phyloP scores from a whole-genome alignment of 2,113 vertebrate species.

The Nothoprocta pentlandii region DNA sequence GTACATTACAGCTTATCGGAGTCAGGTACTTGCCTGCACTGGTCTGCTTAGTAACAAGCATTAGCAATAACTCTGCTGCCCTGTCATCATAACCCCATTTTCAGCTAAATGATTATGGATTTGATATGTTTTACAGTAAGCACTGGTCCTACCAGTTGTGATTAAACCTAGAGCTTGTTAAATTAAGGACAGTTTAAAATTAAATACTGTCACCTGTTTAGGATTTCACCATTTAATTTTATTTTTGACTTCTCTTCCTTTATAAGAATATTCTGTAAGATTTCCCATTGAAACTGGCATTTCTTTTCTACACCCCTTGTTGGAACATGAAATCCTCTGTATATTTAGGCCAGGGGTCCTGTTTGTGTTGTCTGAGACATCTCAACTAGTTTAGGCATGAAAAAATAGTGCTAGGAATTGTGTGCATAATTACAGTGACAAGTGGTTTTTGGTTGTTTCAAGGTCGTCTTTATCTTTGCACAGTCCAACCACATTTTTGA shows the following conservation, averaged over 20 bases:
- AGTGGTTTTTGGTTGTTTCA: constrained; percentile 4
- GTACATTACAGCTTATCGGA: constrained; percentile 17
- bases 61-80: constrained; percentile 22
- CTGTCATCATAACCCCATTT: constrained; percentile 64
- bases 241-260: constrained; percentile 48
- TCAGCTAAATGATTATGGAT: constrained; percentile 57
- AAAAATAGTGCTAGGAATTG: constrained; percentile 27
- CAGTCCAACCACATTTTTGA: constrained; percentile 5
- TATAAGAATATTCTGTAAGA: background rate
- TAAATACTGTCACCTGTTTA: constrained; percentile 17
- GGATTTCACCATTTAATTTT: constrained; percentile 29
- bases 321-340: constrained; percentile 36
- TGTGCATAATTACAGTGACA: constrained; percentile 47
- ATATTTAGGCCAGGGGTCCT: background rate
- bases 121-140: constrained; percentile 47
- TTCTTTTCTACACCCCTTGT: constrained; percentile 31
- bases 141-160: background rate
- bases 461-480: constrained; percentile 27
- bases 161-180: constrained; percentile 38
- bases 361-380: constrained; percentile 11
- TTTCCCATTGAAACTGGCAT: background rate
- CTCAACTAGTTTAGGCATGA: constrained; percentile 23
- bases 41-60: constrained; percentile 18
- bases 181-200: constrained; percentile 26
- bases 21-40: constrained; percentile 18